These are phyloP conservation scores for Lithophane leautieri DNA, from an alignment of 2,888 invertebrate genomes.

Conservation along the genomic window DNA sequence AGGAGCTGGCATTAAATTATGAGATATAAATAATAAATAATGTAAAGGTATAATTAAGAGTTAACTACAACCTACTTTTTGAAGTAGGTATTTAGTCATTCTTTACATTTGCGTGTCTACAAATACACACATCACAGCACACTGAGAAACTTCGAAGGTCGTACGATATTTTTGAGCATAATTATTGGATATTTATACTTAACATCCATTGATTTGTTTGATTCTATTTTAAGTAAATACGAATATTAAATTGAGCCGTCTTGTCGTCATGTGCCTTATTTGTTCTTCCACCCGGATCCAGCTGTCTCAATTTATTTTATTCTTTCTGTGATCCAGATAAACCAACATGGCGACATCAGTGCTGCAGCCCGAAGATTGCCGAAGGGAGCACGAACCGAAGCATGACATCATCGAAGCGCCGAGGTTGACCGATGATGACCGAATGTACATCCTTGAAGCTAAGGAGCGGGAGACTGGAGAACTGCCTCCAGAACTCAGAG, in stretches of 20 bases:
- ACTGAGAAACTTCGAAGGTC: slow-evolving; percentile 55
- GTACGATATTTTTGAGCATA: slow-evolving; percentile 22
- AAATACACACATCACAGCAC: slow-evolving; percentile 22
- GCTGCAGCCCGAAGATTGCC: slow-evolving; percentile 84
- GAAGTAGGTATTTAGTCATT: slow-evolving; percentile 35
- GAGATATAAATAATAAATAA: neutral
- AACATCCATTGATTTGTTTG: slow-evolving; percentile 1
- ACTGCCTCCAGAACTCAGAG: slow-evolving; percentile 90
- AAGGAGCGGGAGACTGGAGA: slow-evolving; percentile 86
- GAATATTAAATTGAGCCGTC: slow-evolving; percentile 3
- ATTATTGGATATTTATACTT: slow-evolving; percentile 5
- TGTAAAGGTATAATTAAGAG: slow-evolving; percentile 5
- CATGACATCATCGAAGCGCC: slow-evolving; percentile 76
- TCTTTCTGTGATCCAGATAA: slow-evolving; percentile 66
- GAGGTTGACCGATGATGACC: slow-evolving; percentile 83
- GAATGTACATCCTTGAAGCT: slow-evolving; percentile 77
- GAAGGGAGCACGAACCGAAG: slow-evolving; percentile 81
- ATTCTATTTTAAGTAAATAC: neutral
- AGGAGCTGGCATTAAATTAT: neutral
- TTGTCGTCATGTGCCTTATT: neutral
- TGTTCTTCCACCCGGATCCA: neutral
- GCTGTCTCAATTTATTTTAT: neutral
- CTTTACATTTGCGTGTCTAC: slow-evolving; percentile 50
- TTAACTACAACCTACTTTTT: slow-evolving; percentile 38
- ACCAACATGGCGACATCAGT: slow-evolving; percentile 86